phyloP scores from a whole-genome alignment of 2,113 vertebrate species.

The Neoarius graeffei region DNA sequence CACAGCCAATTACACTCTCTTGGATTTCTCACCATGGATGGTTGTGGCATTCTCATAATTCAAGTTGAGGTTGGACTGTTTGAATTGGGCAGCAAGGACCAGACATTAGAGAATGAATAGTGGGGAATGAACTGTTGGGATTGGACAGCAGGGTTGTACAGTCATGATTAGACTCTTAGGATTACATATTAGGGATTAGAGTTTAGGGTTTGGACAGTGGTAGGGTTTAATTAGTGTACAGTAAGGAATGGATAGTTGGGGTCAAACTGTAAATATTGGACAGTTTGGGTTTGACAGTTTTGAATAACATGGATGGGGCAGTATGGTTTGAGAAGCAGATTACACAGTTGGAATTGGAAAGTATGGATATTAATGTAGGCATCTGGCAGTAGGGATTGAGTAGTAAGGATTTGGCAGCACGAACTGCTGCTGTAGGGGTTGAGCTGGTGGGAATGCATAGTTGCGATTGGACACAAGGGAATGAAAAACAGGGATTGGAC shows the following conservation, averaged over 20 bases:
- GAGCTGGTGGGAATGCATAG: neutral
- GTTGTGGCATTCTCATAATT: neutral
- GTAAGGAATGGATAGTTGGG: neutral
- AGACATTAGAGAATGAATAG: neutral
- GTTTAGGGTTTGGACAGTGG: neutral
- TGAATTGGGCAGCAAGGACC: neutral
- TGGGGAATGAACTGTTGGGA: neutral
- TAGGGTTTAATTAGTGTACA: neutral
- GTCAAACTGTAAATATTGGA: neutral
- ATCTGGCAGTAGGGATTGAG: neutral
- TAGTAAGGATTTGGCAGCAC: neutral
- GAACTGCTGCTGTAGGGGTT: neutral
- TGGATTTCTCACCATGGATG: neutral
- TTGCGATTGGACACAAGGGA: neutral
- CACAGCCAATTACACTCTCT: neutral
- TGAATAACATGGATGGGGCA: neutral
- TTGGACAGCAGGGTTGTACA: neutral
- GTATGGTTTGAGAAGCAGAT: neutral
- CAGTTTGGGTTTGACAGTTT: neutral
- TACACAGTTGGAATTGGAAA: neutral
- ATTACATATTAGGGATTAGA: neutral
- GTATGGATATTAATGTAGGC: neutral
- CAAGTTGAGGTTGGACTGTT: neutral
- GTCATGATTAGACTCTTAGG: neutral
- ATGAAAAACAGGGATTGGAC: neutral